These are phyloP conservation scores for Halichondria panicea DNA, from an alignment of 37 sponge, comb jelly and placozoan genomes.

Conservation along the genomic window DNA sequence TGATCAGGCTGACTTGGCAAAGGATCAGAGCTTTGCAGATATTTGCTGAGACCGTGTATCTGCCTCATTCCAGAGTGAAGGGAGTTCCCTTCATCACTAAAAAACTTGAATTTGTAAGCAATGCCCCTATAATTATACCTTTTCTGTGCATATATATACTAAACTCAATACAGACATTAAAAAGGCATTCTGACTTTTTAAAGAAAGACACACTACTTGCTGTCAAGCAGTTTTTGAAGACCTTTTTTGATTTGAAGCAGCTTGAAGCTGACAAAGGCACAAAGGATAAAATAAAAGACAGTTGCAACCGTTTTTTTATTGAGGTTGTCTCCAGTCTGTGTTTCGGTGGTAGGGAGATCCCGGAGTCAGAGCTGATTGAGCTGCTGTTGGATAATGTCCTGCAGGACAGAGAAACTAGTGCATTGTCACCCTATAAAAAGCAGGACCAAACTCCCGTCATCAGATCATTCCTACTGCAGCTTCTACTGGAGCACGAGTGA, in stretches of 20 bases:
- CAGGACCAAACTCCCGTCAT: constrained; percentile 59
- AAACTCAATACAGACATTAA: no score
- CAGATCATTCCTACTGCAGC: constrained; percentile 67
- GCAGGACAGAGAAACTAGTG: no score
- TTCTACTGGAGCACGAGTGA: constrained; percentile 64
- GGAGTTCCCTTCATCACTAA: constrained; percentile 25
- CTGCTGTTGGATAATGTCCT: constrained; percentile 61
- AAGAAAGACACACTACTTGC: background rate
- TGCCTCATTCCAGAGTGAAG: constrained; percentile 27
- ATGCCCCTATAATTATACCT: background rate
- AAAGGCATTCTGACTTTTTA: no score
- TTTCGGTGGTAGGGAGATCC: constrained; percentile 59
- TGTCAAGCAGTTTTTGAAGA: background rate
- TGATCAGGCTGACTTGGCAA: constrained; percentile 56
- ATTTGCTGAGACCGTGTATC: constrained; percentile 57
- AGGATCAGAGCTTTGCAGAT: constrained; percentile 52
- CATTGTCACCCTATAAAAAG: constrained; percentile 60
- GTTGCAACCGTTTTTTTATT: constrained; percentile 58
- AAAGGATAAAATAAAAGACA: background rate
- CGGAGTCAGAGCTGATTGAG: constrained; percentile 57
- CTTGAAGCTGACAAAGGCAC: background rate
- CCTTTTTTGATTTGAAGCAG: background rate
- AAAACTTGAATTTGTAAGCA: constrained; percentile 44
- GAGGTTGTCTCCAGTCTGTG: constrained; percentile 78
- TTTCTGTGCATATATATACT: background rate